A percentile compares a stretch with the other conserved stretches of the same genome.
These are phyloP conservation scores for Tapera naevia DNA, from an alignment of 2,797 vertebrate species.

Conservation along the genomic window DNA sequence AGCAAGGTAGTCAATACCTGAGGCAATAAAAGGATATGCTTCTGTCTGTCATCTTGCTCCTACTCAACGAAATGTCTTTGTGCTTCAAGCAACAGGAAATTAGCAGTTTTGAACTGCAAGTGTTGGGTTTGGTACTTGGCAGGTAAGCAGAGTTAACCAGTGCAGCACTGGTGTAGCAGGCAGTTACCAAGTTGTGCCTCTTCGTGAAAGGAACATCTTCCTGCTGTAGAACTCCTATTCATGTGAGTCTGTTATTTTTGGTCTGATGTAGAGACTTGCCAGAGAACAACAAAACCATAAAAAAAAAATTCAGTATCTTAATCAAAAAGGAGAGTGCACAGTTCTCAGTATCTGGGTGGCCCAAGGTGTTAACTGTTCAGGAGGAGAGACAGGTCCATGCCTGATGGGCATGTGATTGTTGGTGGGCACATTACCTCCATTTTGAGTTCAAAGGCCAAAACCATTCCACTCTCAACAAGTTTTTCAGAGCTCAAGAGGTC, in stretches of 20 bases:
- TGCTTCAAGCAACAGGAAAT: not conserved
- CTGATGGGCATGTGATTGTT: not conserved
- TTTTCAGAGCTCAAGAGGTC: accelerated
- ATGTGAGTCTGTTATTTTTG: not conserved
- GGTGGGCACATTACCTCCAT: not conserved
- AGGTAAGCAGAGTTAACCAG: not conserved
- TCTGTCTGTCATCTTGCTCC: not conserved
- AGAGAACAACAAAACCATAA: not conserved
- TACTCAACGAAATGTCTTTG: not conserved
- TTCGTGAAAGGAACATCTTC: not conserved
- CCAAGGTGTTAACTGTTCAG: no score
- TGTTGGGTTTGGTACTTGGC: not conserved
- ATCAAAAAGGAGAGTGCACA: not conserved
- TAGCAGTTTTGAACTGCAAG: not conserved
- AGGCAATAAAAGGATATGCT: not conserved
- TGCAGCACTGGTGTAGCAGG: not conserved
- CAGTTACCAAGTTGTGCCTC: not conserved
- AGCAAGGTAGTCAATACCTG: not conserved
- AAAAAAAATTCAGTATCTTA: not conserved
- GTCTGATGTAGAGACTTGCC: not conserved
- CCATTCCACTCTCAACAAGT: not conserved
- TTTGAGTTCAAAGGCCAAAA: not conserved
- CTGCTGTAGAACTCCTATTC: not conserved
- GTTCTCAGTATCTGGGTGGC: not conserved
- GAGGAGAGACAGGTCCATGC: not conserved